phyloP scores from a whole-genome alignment of 37 sponge, comb jelly and placozoan genomes.

The Chondrosia reniformis region DNA sequence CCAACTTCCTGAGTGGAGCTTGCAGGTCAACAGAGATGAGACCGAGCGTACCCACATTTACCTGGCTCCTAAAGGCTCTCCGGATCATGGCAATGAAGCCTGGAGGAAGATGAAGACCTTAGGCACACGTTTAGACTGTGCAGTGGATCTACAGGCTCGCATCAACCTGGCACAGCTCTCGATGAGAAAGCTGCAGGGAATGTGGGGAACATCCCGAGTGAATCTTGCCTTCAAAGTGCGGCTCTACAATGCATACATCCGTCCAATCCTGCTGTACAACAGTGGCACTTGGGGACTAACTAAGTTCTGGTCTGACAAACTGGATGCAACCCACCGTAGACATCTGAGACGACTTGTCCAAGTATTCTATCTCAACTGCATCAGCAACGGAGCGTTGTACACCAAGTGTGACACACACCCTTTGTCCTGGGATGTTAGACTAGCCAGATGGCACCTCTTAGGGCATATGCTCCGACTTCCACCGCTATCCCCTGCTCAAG shows the following conservation, averaged over 20 bases:
- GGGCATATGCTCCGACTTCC: constrained; percentile 22
- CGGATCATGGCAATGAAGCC: not conserved
- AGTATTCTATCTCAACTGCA: not conserved
- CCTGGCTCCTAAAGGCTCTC: too few species aligned
- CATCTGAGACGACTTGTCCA: constrained; percentile 11
- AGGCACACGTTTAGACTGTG: not conserved
- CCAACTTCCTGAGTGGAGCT: not conserved
- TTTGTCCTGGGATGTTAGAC: not conserved
- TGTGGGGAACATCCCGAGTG: not conserved
- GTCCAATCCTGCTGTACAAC: constrained; percentile 26
- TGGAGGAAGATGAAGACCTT: constrained; percentile 4
- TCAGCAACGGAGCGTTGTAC: not conserved
- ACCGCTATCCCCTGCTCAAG: too few species aligned
- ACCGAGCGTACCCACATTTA: too few species aligned
- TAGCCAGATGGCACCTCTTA: constrained; percentile 21
- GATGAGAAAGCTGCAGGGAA: not conserved
- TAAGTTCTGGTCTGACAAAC: not conserved
- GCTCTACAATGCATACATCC: constrained; percentile 21
- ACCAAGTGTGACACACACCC: not conserved
- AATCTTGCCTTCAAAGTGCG: too few species aligned
- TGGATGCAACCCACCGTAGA: constrained; percentile 16
- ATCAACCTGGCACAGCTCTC: not conserved
- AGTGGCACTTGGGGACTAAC: constrained; percentile 28
- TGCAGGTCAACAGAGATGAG: constrained; percentile 5
- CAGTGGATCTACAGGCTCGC: not conserved